Evolutionary conservation across 2,113 vertebrate genomes (phyloP).

Genomic region (Notarius lentiginosus): DNA sequence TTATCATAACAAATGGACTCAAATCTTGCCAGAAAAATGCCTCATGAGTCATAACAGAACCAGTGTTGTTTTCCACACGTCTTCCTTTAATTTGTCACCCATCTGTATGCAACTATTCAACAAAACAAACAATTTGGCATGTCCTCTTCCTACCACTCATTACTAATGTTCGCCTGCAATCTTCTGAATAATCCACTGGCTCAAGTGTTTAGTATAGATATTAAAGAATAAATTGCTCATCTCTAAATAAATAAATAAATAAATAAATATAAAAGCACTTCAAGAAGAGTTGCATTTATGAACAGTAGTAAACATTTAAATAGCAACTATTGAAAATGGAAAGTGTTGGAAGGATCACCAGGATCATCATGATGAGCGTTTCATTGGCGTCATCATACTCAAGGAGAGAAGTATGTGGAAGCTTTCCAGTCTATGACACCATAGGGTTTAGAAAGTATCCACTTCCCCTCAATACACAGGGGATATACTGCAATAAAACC

Average conservation of each 20-base stretch:
- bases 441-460: background rate
- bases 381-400: background rate
- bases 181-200: background rate
- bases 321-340: background rate
- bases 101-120: background rate
- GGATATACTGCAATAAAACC: background rate
- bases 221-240: background rate
- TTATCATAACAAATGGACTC: background rate
- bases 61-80: background rate
- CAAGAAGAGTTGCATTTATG: background rate
- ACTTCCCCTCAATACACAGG: constrained; percentile 2
- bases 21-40: background rate
- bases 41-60: background rate
- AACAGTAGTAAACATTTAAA: background rate
- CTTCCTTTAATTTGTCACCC: background rate
- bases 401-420: background rate
- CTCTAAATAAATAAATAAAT: background rate
- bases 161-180: background rate
- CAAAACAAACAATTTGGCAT: background rate
- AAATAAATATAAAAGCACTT: background rate
- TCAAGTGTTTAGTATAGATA: background rate
- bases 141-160: background rate
- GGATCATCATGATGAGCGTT: constrained; percentile 17
- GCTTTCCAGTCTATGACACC: constrained; percentile 4
- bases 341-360: background rate